phyloP scores from a whole-genome alignment of 2,797 vertebrate genomes.

The Pseudochirops corinnae region DNA sequence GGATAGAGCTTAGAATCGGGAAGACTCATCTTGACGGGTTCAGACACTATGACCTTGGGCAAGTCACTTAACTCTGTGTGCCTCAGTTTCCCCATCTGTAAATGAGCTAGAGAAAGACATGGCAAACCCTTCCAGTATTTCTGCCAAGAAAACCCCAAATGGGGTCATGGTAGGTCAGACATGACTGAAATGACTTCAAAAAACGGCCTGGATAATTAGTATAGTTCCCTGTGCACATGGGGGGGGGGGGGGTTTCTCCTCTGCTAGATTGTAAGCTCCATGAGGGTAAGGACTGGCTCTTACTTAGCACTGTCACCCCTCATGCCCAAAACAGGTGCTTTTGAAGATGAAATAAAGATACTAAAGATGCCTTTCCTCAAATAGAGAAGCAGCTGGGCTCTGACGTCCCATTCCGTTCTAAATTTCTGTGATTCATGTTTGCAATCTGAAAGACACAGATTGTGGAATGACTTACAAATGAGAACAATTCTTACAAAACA shows the following conservation, averaged over 20 bases:
- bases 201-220: neutral
- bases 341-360: neutral
- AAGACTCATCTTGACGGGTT: neutral
- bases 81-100: neutral
- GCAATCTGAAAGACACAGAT: constrained; percentile 1
- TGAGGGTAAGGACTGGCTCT: neutral
- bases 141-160: neutral
- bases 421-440: constrained; percentile 8
- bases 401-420: neutral
- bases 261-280: neutral
- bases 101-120: neutral
- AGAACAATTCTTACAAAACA: neutral
- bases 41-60: neutral
- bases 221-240: neutral
- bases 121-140: neutral
- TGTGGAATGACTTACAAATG: constrained; percentile 1
- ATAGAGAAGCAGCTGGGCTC: neutral
- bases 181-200: neutral
- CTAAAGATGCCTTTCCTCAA: neutral
- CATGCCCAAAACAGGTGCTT: neutral
- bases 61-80: neutral
- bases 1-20: neutral
- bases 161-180: neutral
- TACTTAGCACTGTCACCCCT: neutral
- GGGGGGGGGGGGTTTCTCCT: neutral